A percentile compares a stretch with the other conserved stretches of the same genome.
Conservation (phyloP, 2,888 invertebrate species). For the Ochropleura plecta region DNA sequence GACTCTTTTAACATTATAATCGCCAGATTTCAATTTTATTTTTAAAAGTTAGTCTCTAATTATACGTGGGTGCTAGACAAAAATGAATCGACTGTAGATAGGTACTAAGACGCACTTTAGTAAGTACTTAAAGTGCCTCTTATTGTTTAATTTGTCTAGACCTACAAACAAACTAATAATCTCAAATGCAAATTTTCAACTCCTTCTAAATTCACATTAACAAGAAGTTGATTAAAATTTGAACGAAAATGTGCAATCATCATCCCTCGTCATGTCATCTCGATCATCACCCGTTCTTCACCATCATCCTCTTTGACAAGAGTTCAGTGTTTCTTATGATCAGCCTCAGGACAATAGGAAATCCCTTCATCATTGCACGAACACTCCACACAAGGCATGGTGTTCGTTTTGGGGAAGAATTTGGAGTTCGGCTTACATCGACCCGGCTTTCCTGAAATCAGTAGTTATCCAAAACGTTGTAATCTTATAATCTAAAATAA, state of each 20-base stretch:
- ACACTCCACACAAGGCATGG: constrained; percentile 32
- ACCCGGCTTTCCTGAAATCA: constrained; percentile 48
- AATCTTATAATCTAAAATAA: not conserved
- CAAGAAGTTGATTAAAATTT: not conserved
- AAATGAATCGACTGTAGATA: constrained; percentile 12
- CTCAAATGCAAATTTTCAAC: constrained; percentile 12
- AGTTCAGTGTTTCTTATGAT: constrained; percentile 10
- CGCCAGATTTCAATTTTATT: not conserved
- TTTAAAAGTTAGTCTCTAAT: too few relatives aligned
- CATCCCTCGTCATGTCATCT: not conserved
- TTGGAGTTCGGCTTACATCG: constrained; percentile 54
- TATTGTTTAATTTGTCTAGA: not conserved
- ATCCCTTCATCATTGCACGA: constrained; percentile 52
- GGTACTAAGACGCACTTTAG: not conserved
- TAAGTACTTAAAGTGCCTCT: not conserved
- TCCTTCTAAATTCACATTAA: not conserved
- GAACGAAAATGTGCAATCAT: not conserved
- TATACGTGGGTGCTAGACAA: not conserved
- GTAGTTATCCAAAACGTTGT: not conserved
- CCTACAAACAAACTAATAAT: constrained; percentile 26
- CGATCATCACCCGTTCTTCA: not conserved
- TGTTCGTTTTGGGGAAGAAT: constrained; percentile 40
- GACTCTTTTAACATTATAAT: not conserved
- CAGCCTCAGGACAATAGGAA: constrained; percentile 23
- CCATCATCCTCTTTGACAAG: not conserved